Percentiles rank a stretch among this genome's conserved stretches.
phyloP scores from a whole-genome alignment of 1,140 invertebrate genomes.

The Ceratitis capitata region DNA sequence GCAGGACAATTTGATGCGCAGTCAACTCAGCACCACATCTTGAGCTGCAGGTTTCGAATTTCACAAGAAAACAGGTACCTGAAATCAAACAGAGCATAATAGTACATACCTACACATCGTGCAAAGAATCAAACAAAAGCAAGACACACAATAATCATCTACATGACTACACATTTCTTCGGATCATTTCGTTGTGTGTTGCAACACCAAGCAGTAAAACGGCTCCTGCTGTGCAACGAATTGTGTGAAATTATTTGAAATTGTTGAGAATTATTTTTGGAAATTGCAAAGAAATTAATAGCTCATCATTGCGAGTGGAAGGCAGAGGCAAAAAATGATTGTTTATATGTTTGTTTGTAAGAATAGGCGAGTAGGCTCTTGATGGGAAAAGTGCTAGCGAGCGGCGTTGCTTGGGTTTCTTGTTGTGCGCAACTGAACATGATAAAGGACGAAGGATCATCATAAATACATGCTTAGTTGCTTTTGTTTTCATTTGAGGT shows the following conservation, averaged over 20 bases:
- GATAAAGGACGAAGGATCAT: background rate
- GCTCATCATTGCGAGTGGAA: background rate
- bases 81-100: background rate
- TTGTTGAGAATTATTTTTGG: constrained; percentile 12
- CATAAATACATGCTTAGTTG: background rate
- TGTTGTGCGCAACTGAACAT: background rate
- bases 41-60: constrained; percentile 1
- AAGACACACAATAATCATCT: background rate
- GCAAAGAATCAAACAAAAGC: background rate
- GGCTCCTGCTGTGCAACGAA: constrained; percentile 28
- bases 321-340: background rate
- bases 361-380: background rate
- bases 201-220: background rate
- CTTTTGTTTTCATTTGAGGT: no score
- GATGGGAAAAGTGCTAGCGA: background rate
- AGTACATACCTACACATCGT: background rate
- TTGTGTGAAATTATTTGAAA: constrained; percentile 27
- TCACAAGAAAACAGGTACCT: constrained; percentile 4
- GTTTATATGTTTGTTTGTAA: background rate
- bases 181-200: background rate
- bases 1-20: background rate
- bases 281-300: constrained; percentile 35
- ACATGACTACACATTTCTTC: constrained; percentile 17
- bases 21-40: background rate
- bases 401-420: no score